Evolutionary conservation across 2,797 vertebrate species (phyloP).

Genomic region (Molothrus aeneus): DNA sequence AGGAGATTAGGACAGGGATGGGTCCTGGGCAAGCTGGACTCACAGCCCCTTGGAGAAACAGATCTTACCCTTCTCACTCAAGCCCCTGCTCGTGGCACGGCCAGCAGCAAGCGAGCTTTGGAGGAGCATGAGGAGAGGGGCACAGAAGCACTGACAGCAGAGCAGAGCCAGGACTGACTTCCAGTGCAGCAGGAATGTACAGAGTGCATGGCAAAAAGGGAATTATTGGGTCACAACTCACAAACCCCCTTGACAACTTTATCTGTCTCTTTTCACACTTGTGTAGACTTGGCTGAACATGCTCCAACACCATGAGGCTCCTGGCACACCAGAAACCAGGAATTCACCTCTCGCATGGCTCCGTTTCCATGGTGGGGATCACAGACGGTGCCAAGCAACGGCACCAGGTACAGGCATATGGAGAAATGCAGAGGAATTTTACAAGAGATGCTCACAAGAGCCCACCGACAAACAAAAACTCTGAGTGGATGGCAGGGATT

Average conservation of each 20-base stretch:
- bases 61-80: background rate
- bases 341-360: background rate
- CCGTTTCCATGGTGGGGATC: background rate
- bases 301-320: background rate
- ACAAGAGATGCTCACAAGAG: background rate
- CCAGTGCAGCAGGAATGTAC: background rate
- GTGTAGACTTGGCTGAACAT: background rate
- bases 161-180: background rate
- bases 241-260: background rate
- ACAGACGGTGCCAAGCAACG: background rate
- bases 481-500: background rate
- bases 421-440: background rate
- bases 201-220: background rate
- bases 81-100: accelerated
- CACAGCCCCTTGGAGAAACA: background rate
- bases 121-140: background rate
- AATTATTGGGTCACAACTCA: background rate
- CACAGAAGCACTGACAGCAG: background rate
- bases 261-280: background rate
- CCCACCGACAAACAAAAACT: background rate
- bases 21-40: background rate
- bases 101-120: background rate
- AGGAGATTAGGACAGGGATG: background rate
- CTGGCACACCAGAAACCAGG: background rate
- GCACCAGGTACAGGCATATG: background rate